These are phyloP conservation scores for Cheirogaleus medius DNA, from an alignment of 2,113 vertebrate species.

Conservation along the genomic window DNA sequence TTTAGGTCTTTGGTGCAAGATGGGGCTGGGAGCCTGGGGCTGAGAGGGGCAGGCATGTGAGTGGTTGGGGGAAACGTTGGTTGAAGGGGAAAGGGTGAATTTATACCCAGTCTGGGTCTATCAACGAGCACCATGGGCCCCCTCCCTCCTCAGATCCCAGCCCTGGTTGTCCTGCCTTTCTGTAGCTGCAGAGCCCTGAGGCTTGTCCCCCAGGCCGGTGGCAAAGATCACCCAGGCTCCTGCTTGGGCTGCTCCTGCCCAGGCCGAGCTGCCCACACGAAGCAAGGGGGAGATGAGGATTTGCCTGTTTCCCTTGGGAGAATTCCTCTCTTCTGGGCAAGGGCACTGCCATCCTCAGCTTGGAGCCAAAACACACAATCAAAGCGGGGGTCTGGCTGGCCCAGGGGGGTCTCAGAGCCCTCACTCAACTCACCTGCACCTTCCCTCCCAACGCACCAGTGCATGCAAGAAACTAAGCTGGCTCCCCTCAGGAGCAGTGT, in stretches of 20 bases:
- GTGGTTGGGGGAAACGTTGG: no score
- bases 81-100: accelerated
- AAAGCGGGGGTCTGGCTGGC: no score
- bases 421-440: background rate
- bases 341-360: background rate
- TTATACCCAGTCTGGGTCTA: background rate
- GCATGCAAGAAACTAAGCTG: no score
- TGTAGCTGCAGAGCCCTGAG: background rate
- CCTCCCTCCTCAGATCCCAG: background rate
- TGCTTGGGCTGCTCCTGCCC: background rate
- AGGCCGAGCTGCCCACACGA: background rate
- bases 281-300: background rate
- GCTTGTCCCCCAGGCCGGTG: background rate
- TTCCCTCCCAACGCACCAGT: background rate
- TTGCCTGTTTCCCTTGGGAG: background rate
- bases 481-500: no score
- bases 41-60: background rate
- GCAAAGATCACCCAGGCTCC: background rate
- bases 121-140: background rate
- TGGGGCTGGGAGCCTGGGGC: background rate
- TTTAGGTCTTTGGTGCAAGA: background rate
- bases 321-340: background rate
- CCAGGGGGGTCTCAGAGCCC: no score
- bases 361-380: background rate
- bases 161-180: background rate